Conservation (phyloP, 1,140 invertebrate species). For the Drosophila virilis region DNA sequence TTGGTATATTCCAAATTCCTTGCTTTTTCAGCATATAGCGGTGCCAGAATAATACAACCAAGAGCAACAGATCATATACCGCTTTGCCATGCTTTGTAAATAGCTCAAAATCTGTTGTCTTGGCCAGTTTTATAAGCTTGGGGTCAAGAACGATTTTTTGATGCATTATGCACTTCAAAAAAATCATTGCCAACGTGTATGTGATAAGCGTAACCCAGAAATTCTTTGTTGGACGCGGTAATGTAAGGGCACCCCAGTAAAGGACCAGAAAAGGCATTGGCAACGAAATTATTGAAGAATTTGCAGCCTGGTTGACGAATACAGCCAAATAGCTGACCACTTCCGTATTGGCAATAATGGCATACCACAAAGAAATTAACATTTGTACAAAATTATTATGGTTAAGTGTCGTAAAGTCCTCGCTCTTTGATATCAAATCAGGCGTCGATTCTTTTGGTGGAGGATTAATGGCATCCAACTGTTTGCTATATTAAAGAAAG, state of each 20-base stretch:
- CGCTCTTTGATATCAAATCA: background rate
- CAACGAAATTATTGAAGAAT: slow-evolving; percentile 91
- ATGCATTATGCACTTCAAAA: slow-evolving; percentile 98
- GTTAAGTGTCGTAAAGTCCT: slow-evolving; percentile 51
- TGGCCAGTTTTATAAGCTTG: slow-evolving; percentile 85
- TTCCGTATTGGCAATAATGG: slow-evolving; percentile 95
- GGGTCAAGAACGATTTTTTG: slow-evolving; percentile 95
- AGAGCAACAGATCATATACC: slow-evolving; percentile 93
- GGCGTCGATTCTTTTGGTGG: slow-evolving; percentile 6
- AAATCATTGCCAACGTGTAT: slow-evolving; percentile 96
- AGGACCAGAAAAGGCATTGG: slow-evolving; percentile 97
- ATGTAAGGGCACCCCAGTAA: slow-evolving; percentile 97
- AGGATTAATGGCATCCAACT: slow-evolving; percentile 20
- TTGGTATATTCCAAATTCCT: slow-evolving; percentile 64
- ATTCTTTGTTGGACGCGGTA: slow-evolving; percentile 97
- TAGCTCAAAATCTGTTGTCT: slow-evolving; percentile 94
- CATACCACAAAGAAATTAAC: slow-evolving; percentile 91
- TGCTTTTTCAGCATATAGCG: slow-evolving; percentile 87
- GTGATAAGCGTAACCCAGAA: slow-evolving; percentile 99
- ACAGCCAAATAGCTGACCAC: slow-evolving; percentile 97
- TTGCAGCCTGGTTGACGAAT: slow-evolving; percentile 96
- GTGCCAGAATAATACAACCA: slow-evolving; percentile 98
- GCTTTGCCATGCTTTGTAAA: slow-evolving; percentile 94
- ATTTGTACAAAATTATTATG: slow-evolving; percentile 78
- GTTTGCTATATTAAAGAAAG: slow-evolving; percentile 24